phyloP scores from a whole-genome alignment of 30 jellyfish, hydroid and myxozoan species.

The Sanderia malayensis region DNA sequence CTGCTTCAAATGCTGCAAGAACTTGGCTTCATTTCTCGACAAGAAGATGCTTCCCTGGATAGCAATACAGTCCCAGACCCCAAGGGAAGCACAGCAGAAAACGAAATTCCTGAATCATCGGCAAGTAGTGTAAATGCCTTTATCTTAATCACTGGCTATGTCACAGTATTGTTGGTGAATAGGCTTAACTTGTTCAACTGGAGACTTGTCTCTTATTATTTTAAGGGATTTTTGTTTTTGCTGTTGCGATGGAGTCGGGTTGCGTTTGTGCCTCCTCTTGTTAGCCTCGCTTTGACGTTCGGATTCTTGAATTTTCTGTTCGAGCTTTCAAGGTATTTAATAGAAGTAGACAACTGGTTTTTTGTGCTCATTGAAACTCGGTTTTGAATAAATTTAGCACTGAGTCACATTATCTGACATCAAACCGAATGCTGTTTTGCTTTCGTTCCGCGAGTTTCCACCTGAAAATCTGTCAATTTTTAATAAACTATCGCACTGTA shows the following conservation, averaged over 20 bases:
- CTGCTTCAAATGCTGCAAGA: not conserved
- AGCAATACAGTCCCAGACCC: not conserved
- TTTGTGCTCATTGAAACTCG: not conserved
- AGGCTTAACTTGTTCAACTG: too few species aligned
- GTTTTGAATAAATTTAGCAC: not conserved
- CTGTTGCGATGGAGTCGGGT: too few species aligned
- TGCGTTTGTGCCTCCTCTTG: too few species aligned
- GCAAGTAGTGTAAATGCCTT: too few species aligned
- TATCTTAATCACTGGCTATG: too few species aligned
- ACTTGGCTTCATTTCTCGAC: not conserved
- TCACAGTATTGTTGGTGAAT: too few species aligned
- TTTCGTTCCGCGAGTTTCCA: not conserved
- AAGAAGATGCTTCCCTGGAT: not conserved
- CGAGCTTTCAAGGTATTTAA: not conserved
- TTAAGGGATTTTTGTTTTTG: too few species aligned
- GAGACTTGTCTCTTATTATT: too few species aligned
- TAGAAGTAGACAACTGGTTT: not conserved
- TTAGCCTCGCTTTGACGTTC: too few species aligned
- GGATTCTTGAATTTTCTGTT: too few species aligned
- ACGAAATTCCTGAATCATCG: too few species aligned
- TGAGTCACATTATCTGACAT: not conserved
- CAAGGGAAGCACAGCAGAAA: not conserved
- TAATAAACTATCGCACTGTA: constrained; percentile 25
- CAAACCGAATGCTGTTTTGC: not conserved
- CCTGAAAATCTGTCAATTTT: constrained; percentile 20